Evolutionary conservation across 1,140 invertebrate species (phyloP), one percentile per base, ranked within the genome.

Genomic region (Stratiolaelaps scimitus): DNA sequence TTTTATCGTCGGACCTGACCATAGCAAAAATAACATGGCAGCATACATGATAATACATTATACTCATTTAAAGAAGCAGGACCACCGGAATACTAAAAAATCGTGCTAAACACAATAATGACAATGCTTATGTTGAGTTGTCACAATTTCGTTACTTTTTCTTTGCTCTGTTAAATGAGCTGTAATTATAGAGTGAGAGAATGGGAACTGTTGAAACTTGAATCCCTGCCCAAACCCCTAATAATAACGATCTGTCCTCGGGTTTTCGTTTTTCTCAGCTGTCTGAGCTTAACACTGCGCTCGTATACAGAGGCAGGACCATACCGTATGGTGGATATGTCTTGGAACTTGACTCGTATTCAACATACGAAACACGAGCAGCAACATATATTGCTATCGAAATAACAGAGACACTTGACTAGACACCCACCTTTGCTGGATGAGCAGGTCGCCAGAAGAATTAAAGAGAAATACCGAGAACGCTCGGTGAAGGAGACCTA

Each of bases 381-480:
- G 28, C 15, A 48, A 4, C 15, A 6, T 28, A 48, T 23, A 4
- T 4, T 28, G 28, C 4, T 48, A 15, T 5, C 7, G 28, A 23
- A 7, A 48, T 6, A 19, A 7, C 19, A 48, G 13, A 19, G 19
- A 13, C n/a, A 19, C 44, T 45, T 45, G 44, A 19, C 44, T 45
- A 13, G 47, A 48, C 7, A 7, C 4, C 15, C 15, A 60, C 53
- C 95, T 80, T 74, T 91, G 87, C 72, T 98, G 95, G 26, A 99
- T 74, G 0, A 99, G 75, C 71, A 85, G 74, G 68, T 83, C 74
- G 4, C 86, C 85, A 70, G 89, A 81, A 15, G 79, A 77, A 74
- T 97, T 93, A 72, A 99, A 98, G 0, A 98, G 77, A 74, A 98
- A 98, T 0, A 98, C 89, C 78, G 93, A 97, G 74, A 98, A 98